Evolutionary conservation across 2,113 vertebrate species (phyloP).

Genomic region (Chlamydotis undulata): DNA sequence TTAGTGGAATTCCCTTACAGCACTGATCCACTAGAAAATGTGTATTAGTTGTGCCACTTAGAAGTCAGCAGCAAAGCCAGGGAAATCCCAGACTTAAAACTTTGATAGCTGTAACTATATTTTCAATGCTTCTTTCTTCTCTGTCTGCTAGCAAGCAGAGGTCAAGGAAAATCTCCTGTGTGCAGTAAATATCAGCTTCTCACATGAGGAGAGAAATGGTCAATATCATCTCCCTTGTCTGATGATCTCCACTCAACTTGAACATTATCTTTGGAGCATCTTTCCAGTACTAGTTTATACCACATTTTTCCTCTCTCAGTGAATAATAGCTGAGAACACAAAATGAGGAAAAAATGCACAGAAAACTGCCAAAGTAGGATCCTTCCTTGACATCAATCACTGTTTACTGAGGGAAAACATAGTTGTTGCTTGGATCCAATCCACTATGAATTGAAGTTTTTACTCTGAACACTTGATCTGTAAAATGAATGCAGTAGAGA

Average conservation of each 20-base stretch:
- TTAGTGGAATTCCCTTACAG: neutral
- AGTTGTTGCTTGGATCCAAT: neutral
- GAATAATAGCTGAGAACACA: neutral
- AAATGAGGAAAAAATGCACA: neutral
- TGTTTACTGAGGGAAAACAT: neutral
- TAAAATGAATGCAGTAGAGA: neutral
- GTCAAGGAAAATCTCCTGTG: neutral
- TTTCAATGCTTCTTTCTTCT: neutral
- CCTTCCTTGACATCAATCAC: neutral
- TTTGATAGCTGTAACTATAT: neutral
- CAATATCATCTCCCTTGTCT: neutral
- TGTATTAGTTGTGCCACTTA: neutral
- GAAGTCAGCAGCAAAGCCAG: neutral
- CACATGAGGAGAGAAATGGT: neutral
- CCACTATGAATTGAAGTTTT: neutral
- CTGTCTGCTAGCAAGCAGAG: neutral
- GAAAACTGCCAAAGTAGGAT: neutral
- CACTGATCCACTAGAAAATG: neutral
- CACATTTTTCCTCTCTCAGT: neutral
- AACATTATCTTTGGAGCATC: neutral
- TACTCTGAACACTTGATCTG: neutral
- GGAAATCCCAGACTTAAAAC: neutral
- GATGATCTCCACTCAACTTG: neutral
- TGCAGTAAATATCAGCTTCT: neutral
- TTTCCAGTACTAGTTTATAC: neutral